A percentile compares a stretch with the other conserved stretches of the same genome.
Conservation (phyloP, 2,888 invertebrate species). For the Tanytarsus gracilentus region DNA sequence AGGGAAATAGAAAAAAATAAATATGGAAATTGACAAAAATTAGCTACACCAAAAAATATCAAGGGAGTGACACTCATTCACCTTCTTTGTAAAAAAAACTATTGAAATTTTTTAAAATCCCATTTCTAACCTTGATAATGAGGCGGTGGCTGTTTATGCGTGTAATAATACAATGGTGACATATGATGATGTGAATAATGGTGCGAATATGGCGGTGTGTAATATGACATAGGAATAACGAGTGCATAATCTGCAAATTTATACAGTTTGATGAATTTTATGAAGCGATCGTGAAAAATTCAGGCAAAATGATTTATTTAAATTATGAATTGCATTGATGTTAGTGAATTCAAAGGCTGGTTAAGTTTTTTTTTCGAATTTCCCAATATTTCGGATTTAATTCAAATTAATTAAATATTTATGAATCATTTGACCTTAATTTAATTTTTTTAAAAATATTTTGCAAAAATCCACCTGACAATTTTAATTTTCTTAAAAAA, state of each 20-base stretch:
- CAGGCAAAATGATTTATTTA: no score
- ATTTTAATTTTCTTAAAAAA: background rate
- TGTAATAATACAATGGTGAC: constrained; percentile 46
- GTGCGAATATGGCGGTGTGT: constrained; percentile 11
- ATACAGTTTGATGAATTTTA: background rate
- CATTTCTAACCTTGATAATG: constrained; percentile 33
- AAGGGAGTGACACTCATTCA: background rate
- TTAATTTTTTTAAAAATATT: background rate
- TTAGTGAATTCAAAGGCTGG: no score
- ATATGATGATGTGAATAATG: constrained; percentile 33
- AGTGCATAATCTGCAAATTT: constrained; percentile 22
- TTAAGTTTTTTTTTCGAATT: no score
- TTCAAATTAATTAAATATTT: no score
- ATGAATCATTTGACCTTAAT: background rate
- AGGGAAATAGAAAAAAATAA: constrained; percentile 34
- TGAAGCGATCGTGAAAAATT: no score
- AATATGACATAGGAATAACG: constrained; percentile 1
- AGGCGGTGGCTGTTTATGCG: constrained; percentile 41
- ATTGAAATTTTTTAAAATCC: background rate
- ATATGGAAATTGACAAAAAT: background rate
- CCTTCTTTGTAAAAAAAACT: background rate
- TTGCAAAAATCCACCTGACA: background rate
- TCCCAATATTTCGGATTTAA: no score
- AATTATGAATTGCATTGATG: no score
- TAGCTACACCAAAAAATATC: background rate